Base-by-base conservation (phyloP, 2,113 vertebrate species). In the Chitala chitala region DNA sequence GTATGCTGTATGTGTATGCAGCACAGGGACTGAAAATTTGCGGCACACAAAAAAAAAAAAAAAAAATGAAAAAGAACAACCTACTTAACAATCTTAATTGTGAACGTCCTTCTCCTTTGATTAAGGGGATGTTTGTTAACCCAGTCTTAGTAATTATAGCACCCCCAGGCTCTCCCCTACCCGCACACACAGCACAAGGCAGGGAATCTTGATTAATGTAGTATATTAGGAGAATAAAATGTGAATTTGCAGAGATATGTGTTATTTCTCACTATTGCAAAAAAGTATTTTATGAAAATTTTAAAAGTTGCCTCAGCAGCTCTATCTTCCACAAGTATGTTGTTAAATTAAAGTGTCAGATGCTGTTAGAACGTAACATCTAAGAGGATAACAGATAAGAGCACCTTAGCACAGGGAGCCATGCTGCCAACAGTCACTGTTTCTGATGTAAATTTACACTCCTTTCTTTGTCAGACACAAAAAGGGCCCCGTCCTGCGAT, bases 221-320 rank as follows among this genome's bases (percentile, higher is more conserved):
- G 10, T 51, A 58, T 31, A 40, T 71, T 71, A 58, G n/a, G 63
- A 20, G 36, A 56, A 71, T 53, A 71, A 56, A 22, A 56, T 71
- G 33, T n/a, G n/a, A 22, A 71, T 58, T 56, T 36, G 33, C 53
- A 26, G 33, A 42, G 33, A 51, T 48, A 9, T 10, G 8, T 48
- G 22, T 68, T 9, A 63, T 63, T 48, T 68, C 29, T 12, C 24
- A 68, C 24, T 68, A n/a, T 68, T 68, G 3, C 9, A 10, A 36
- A 36, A 63, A 36, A 29, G 17, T 13, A 38, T 38, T 63, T 63
- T 20, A 63, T 63, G 5, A 17, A 38, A 63, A n/a, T n/a, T n/a
- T n/a, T n/a, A n/a, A n/a, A n/a, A n/a, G n/a, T n/a, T n/a, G n/a
- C n/a, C n/a, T n/a, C n/a, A n/a, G n/a, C n/a, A n/a, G n/a, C n/a